Conservation (phyloP, 2,797 vertebrate species). For the Uromys caudimaculatus region DNA sequence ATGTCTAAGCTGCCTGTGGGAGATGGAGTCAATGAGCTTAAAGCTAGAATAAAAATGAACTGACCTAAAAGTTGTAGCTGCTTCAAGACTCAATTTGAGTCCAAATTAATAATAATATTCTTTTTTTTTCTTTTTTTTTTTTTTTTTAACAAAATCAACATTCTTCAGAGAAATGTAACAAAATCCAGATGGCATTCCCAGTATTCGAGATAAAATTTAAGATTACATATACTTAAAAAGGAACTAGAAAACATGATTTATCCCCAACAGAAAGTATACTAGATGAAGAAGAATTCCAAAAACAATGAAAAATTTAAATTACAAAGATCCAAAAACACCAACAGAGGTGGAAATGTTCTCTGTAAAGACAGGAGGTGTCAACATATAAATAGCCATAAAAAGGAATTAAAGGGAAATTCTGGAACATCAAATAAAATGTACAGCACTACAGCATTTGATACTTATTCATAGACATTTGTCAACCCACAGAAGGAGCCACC, state of each 20-base stretch:
- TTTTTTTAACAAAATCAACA: not conserved
- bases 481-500: too few species aligned
- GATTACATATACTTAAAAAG: slow-evolving; percentile 6
- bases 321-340: not conserved
- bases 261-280: not conserved
- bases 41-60: not conserved
- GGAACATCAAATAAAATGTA: not conserved
- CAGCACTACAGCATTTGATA: not conserved
- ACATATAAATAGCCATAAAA: not conserved
- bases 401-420: slow-evolving; percentile 4
- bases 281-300: slow-evolving; percentile 11
- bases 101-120: not conserved
- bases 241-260: slow-evolving; percentile 33
- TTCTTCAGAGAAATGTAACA: slow-evolving; percentile 71
- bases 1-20: not conserved
- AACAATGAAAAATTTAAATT: slow-evolving; percentile 24
- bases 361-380: not conserved
- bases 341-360: slow-evolving; percentile 23
- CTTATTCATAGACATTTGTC: too few species aligned
- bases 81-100: not conserved
- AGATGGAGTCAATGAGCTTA: not conserved
- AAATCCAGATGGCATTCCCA: slow-evolving; percentile 58
- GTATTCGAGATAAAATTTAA: slow-evolving; percentile 22
- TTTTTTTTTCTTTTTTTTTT: not conserved
- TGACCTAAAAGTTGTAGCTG: not conserved